Evolutionary conservation across 2,797 vertebrate genomes (phyloP).

Genomic region (Stomatorhinus walkeri): DNA sequence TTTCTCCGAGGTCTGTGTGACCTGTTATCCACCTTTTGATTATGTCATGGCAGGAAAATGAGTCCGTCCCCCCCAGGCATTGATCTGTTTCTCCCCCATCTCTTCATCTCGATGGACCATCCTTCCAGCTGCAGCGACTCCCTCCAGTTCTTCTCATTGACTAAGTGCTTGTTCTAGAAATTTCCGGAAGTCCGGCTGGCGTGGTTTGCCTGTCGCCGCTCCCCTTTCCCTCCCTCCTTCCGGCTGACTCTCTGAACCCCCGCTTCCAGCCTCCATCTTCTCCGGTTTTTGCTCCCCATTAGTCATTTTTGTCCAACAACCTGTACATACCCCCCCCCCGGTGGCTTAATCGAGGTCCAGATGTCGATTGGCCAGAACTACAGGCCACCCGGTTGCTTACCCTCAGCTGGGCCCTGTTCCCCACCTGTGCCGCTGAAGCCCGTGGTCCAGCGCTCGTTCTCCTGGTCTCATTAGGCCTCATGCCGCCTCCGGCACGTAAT

Average conservation of each 20-base stretch:
- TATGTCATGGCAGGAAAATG: neutral
- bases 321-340: neutral
- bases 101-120: neutral
- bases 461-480: neutral
- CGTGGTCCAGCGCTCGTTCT: neutral
- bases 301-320: neutral
- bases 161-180: neutral
- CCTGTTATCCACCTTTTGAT: neutral
- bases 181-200: neutral
- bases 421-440: neutral
- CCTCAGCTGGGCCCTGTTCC: neutral
- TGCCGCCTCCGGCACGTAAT: neutral
- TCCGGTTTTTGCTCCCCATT: neutral
- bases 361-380: neutral
- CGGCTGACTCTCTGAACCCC: neutral
- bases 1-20: neutral
- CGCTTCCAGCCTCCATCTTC: neutral
- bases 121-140: neutral
- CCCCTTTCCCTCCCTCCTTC: neutral
- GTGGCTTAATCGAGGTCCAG: neutral
- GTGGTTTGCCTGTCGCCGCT: neutral
- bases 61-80: neutral
- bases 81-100: neutral
- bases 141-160: neutral
- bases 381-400: neutral